Evolutionary conservation across 2,113 vertebrate species (phyloP), one percentile per base, ranked within the genome.

Genomic region (Gasterosteus aculeatus): DNA sequence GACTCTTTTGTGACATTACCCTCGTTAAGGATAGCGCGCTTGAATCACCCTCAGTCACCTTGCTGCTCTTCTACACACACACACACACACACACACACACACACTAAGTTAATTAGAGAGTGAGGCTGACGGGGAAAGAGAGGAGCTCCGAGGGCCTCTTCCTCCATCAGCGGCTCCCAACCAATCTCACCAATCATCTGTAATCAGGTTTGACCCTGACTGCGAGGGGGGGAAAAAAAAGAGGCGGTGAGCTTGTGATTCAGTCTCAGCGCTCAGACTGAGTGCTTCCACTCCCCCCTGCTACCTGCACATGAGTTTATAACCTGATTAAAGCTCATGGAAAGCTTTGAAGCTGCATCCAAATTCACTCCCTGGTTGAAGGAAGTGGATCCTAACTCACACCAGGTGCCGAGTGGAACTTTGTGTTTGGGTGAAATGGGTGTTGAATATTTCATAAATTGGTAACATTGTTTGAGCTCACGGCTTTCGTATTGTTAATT

Each of bases 141-240:
- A 83, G 29, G 31, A 53, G 56, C 33, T 80, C 69, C 0, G 42
- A 35, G 29, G 59, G n/a, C 41, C 22, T 72, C 31, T 71, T 72
- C 76, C 84, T 84, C 75, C 79, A 75, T 78, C 82, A 78, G 79
- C 68, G 67, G 78, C 67, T 33, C n/a, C 60, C 10, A 76, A 88
- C 72, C 75, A 68, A 84, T 85, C 69, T 53, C 19, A 72, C 80
- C 85, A 81, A 77, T 91, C 83, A 71, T 65, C 69, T 84, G 42
- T 89, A 91, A 90, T 88, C 82, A 85, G 69, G 78, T 90, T 90
- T 75, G 81, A 87, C 82, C 80, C 69, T 77, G 72, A 81, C 69
- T 73, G 70, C 56, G 26, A 66, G 69, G 46, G 59, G 62, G 46
- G 59, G 39, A 58, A 5, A 33, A 4, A 19, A 5, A 0, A 31